Conservation (phyloP, 2,113 vertebrate species). For the Origma solitaria region DNA sequence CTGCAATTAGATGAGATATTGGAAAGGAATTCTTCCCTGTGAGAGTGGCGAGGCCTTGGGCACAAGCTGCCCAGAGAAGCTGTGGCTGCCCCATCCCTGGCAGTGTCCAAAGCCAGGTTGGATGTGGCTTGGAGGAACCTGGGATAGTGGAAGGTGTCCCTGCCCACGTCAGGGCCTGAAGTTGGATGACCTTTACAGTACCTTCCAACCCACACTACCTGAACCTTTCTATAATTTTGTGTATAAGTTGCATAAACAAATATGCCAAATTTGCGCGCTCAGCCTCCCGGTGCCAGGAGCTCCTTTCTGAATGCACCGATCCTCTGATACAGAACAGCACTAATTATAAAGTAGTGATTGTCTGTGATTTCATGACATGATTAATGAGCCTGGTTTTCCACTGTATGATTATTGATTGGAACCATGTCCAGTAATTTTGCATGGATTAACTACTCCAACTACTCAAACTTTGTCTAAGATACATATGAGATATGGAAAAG, state of each 20-base stretch:
- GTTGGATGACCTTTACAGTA: background rate
- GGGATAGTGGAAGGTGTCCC: background rate
- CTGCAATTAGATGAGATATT: background rate
- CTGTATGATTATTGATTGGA: background rate
- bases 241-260: background rate
- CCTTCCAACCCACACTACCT: background rate
- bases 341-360: background rate
- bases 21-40: background rate
- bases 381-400: slow-evolving; percentile 23
- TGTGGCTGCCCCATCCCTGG: background rate
- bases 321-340: background rate
- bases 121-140: accelerated
- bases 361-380: background rate
- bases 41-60: background rate
- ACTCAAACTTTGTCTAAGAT: background rate
- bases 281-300: accelerated
- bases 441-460: background rate
- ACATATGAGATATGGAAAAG: background rate
- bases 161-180: background rate
- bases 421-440: background rate
- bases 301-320: background rate
- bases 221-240: background rate
- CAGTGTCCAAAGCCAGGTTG: too few species aligned
- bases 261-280: background rate
- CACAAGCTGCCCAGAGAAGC: accelerated